Conservation (phyloP, 2,888 invertebrate species). For the Beris chalybata region DNA sequence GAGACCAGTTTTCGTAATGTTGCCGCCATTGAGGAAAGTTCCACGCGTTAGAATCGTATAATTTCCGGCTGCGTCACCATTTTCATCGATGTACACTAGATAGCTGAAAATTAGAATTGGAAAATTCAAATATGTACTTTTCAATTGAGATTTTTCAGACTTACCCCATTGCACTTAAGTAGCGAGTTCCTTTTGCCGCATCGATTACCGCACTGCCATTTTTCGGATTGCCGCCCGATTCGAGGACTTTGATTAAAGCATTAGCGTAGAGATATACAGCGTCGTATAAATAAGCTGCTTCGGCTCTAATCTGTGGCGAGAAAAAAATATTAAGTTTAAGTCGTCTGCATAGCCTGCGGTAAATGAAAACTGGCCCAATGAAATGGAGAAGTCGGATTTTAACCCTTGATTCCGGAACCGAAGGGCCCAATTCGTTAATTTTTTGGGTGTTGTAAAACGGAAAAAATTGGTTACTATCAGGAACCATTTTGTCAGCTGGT, state of each 20-base stretch:
- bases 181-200: conserved; percentile 74
- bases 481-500: too few relatives aligned
- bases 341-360: too few relatives aligned
- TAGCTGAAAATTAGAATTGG: conserved; percentile 62
- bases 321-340: not conserved
- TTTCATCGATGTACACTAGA: conserved; percentile 88
- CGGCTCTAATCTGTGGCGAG: conserved; percentile 72
- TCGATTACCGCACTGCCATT: conserved; percentile 84
- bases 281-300: conserved; percentile 92
- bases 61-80: conserved; percentile 92
- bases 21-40: conserved; percentile 50
- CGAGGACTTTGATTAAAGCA: conserved; percentile 73
- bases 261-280: conserved; percentile 89
- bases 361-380: too few relatives aligned
- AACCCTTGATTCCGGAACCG: too few relatives aligned
- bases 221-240: conserved; percentile 67
- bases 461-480: too few relatives aligned
- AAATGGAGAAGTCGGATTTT: too few relatives aligned
- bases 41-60: conserved; percentile 78
- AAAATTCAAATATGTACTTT: conserved; percentile 5
- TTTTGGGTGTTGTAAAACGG: too few relatives aligned
- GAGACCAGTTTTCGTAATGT: conserved; percentile 63
- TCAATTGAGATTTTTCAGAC: conserved; percentile 42
- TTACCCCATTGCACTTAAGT: conserved; percentile 85
- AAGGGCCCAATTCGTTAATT: too few relatives aligned